phyloP scores from a whole-genome alignment of 2,113 vertebrate genomes.

The Otis tarda region DNA sequence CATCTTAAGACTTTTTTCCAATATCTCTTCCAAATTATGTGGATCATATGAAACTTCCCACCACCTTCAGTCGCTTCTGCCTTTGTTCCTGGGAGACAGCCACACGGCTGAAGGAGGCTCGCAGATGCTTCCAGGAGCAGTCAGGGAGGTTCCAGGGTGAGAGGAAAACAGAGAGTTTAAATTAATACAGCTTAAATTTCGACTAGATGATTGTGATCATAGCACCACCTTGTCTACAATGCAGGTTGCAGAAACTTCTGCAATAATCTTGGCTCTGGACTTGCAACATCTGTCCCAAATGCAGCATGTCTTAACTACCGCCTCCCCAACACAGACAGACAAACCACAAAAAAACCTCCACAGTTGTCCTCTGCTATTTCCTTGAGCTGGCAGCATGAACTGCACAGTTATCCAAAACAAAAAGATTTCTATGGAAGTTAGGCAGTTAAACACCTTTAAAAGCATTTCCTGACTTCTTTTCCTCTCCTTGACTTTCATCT shows the following conservation, averaged over 20 bases:
- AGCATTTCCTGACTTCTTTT: not conserved
- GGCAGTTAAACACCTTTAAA: not conserved
- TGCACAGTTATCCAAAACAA: not conserved
- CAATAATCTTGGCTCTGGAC: not conserved
- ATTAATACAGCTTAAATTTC: not conserved
- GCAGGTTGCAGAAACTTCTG: not conserved
- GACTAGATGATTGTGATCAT: not conserved
- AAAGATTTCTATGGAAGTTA: not conserved
- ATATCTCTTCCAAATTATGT: not conserved
- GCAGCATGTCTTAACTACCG: not conserved
- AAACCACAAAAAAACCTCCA: not conserved
- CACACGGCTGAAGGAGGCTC: accelerated
- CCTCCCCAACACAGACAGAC: no score
- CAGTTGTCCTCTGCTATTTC: not conserved
- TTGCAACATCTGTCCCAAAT: not conserved
- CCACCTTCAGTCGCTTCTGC: not conserved
- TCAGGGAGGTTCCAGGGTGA: not conserved
- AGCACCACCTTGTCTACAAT: not conserved
- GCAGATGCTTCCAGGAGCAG: not conserved
- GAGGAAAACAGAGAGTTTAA: not conserved
- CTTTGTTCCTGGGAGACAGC: not conserved
- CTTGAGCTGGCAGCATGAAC: not conserved
- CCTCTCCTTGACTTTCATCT: not conserved
- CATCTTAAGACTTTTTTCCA: not conserved
- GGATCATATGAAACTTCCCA: not conserved